Base-by-base conservation (phyloP, 2,888 invertebrate genomes). In the Ceramica pisi region DNA sequence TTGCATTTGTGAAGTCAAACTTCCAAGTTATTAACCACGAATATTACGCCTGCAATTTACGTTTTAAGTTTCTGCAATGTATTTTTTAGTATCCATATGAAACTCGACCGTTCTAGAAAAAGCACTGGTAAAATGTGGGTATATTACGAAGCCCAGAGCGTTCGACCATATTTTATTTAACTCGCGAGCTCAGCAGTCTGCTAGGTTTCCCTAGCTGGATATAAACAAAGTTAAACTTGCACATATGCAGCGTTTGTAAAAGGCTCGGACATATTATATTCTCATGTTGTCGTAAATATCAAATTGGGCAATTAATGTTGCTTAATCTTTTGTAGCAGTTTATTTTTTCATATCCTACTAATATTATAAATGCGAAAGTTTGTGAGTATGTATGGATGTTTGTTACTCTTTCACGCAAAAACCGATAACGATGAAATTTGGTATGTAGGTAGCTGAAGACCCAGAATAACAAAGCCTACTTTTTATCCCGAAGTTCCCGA, bases 181-280 rank as follows among this genome's bases (percentile, higher is more conserved):
- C 50, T 78, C 16, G 16, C 5, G 3, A 1, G 21, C 23, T 67
- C 23, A 21, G 31, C 12, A 19, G 12, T 57, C 12, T 31, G 50
- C 46, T 21, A 38, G 21, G 21, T 14, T 35, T 61, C 55, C 38
- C 78, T 10, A 16, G 61, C 2, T 9, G 5, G n/a, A 14, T 19
- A 51, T 71, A 78, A 70, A 61, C 44, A 50, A 74, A 56, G n/a
- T 26, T 16, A 38, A 71, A 57, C 9, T 38, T 57, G 21, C 26
- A 51, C 56, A 26, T 6, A 38, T 6, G 16, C 46, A 12, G 23
- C 5, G 12, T 67, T 57, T 23, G 26, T 5, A 16, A 50, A 67
- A 9, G n/a, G 16, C 0, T 44, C 19, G 50, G 31, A 23, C 6
- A 7, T 35, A 48, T 48, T 35, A 48, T 48, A 16, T 14, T 55